A percentile compares a stretch with the other conserved stretches of the same genome.
These are phyloP conservation scores for Scopus umbretta DNA, from an alignment of 2,113 vertebrate species.

Conservation along the genomic window DNA sequence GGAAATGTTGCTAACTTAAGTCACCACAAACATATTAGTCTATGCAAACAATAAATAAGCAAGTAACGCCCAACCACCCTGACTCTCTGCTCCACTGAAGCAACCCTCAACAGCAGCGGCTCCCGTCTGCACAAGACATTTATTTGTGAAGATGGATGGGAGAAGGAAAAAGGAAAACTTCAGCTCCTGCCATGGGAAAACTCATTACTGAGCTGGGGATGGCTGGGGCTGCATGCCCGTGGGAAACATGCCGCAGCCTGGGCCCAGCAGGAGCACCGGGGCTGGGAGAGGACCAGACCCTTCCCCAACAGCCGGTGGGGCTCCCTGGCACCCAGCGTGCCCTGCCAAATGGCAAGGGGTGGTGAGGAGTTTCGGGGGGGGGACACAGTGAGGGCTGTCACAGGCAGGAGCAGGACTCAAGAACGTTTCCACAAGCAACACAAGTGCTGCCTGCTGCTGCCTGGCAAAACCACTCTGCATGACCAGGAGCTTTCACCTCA, in stretches of 20 bases:
- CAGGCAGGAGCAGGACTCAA: neutral
- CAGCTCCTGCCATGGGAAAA: neutral
- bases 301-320: neutral
- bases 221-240: neutral
- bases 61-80: neutral
- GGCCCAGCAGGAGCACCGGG: neutral
- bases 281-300: neutral
- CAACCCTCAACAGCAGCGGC: neutral
- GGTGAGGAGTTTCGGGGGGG: neutral
- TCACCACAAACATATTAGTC: neutral
- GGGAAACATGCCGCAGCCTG: neutral
- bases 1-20: neutral
- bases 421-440: too few relatives aligned
- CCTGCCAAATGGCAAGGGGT: neutral
- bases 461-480: too few relatives aligned
- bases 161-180: too few relatives aligned
- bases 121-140: too few relatives aligned
- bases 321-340: neutral
- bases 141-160: too few relatives aligned
- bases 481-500: neutral
- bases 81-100: too few relatives aligned
- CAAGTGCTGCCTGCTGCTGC: neutral
- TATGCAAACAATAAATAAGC: neutral
- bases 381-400: neutral
- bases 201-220: neutral